Evolutionary conservation across 2,888 invertebrate species (phyloP).

Genomic region (Mylabris sibirica): DNA sequence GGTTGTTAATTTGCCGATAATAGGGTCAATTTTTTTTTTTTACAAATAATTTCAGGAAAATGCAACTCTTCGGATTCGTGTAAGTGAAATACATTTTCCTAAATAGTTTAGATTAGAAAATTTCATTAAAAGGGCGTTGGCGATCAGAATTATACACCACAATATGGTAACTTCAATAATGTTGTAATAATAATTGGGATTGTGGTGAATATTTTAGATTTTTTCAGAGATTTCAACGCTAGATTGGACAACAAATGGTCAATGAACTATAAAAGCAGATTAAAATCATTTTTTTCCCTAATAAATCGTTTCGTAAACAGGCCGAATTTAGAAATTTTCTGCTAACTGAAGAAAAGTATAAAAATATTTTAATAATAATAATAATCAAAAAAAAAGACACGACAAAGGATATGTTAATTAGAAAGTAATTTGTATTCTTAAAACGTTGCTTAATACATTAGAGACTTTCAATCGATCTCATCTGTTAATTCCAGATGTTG

Average conservation of each 20-base stretch:
- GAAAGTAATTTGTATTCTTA: slow-evolving; percentile 13
- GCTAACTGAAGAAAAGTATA: neutral
- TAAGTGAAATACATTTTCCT: slow-evolving; percentile 1
- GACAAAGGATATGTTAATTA: slow-evolving; percentile 8
- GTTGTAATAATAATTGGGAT: slow-evolving; percentile 3
- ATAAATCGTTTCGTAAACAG: neutral
- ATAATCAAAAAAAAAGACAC: neutral
- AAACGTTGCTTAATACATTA: slow-evolving; percentile 9
- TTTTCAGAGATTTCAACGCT: slow-evolving; percentile 4
- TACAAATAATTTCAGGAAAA: neutral
- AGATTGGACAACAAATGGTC: slow-evolving; percentile 11
- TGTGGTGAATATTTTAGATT: neutral
- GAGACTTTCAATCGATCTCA: slow-evolving; percentile 7
- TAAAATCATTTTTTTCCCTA: neutral
- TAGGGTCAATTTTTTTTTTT: no score
- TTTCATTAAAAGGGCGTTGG: neutral
- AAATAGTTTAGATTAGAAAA: neutral
- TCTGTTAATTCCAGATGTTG: slow-evolving; percentile 5
- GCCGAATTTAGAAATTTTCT: neutral
- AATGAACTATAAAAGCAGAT: neutral
- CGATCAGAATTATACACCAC: neutral
- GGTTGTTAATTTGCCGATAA: neutral
- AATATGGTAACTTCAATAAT: slow-evolving; percentile 9
- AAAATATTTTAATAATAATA: neutral
- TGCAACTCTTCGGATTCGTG: neutral